Evolutionary conservation across 2,888 invertebrate genomes (phyloP), one percentile per base, ranked within the genome.

Genomic region (Piscicola geometra): DNA sequence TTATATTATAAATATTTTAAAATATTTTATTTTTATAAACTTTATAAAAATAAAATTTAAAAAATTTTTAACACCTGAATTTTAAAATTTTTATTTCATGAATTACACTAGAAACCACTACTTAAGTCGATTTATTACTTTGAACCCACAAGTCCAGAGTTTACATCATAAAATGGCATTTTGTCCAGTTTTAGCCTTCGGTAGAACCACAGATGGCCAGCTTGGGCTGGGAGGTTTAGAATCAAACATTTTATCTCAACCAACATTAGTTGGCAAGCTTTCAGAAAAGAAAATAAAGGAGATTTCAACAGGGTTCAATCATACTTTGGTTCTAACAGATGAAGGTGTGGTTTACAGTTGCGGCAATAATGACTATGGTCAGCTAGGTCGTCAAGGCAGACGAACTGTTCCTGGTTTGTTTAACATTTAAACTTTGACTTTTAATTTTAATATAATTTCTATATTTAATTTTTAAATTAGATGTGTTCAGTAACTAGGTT

Each of bases 301-400:
- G 64, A 81, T 90, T 79, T 90, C 91, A 3, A 92, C 94, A 81
- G 94, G 95, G 32, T 90, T 91, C 81, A 90, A 90, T 80, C 94
- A 95, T 84, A 91, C 93, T 0, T 84, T 95, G 21, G 89, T 94
- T 79, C 87, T 94, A 0, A 90, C 92, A 0, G 87, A 87, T 77
- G 89, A 90, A 83, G 95, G 96, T 15, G 89, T 90, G 81, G 88
- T 96, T 5, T 94, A 90, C 86, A 91, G 94, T 0, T 96, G 95
- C 88, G 98, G 98, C 0, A 92, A 89, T 83, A 98, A 98, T 87
- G 94, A 94, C 82, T 90, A 90, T 82, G 93, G 94, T 0, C 97
- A 98, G 85, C 88, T 98, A 75, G 97, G 96, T 3, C 91, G 91
- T 52, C 78, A 81, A 5, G 82, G 81, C 36, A 74, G 80, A n/a